A percentile compares a stretch with the other conserved stretches of the same genome.
phyloP scores from a whole-genome alignment of 2,113 vertebrate species.

The Perca flavescens region DNA sequence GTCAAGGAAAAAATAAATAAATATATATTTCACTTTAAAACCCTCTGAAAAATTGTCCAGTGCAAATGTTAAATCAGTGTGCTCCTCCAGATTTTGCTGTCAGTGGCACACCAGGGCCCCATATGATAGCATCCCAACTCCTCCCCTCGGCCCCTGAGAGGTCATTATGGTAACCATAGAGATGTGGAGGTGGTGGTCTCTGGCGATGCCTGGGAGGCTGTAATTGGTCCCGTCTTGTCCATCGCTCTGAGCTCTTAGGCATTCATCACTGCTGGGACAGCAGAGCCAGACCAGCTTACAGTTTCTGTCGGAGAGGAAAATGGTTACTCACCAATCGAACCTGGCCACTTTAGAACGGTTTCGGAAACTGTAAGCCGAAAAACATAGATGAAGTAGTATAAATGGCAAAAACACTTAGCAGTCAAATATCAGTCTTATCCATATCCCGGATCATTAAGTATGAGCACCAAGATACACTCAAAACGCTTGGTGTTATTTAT shows the following conservation, averaged over 20 bases:
- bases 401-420: neutral
- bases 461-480: neutral
- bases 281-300: constrained; percentile 19
- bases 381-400: neutral
- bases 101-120: constrained; percentile 22
- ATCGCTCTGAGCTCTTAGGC: constrained; percentile 48
- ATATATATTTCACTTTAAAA: constrained; percentile 23
- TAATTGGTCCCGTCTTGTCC: constrained; percentile 74
- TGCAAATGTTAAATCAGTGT: constrained; percentile 39
- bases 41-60: constrained; percentile 13
- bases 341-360: neutral
- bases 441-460: neutral
- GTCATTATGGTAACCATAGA: constrained; percentile 67
- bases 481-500: too few relatives aligned
- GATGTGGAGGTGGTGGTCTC: constrained; percentile 55
- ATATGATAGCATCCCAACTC: constrained; percentile 36
- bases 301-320: constrained; percentile 35
- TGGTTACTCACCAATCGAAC: constrained; percentile 38
- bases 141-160: constrained; percentile 64
- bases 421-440: neutral
- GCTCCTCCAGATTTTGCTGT: constrained; percentile 38
- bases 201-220: constrained; percentile 42
- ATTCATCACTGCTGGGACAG: constrained; percentile 65
- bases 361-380: neutral
- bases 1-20: too few relatives aligned